Evolutionary conservation across 1,140 invertebrate species (phyloP).

Genomic region (Ooceraea biroi): DNA sequence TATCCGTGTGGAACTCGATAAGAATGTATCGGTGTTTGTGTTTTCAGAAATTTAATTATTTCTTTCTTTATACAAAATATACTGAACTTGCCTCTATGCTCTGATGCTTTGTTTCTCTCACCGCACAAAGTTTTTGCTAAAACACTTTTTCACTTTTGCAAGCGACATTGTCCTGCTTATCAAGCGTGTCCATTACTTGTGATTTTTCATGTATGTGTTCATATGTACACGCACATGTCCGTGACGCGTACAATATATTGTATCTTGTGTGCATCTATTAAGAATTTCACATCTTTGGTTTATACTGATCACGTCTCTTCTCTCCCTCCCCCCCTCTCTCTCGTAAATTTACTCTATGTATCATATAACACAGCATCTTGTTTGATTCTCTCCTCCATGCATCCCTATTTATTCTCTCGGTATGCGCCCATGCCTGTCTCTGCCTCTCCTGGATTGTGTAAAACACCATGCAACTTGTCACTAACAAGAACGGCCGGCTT

Average conservation of each 20-base stretch:
- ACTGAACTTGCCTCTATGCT: constrained; percentile 27
- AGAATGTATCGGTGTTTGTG: neutral
- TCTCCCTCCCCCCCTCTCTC: too few relatives aligned
- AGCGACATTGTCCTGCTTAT: neutral
- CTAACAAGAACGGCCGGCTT: constrained; percentile 89
- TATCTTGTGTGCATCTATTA: constrained; percentile 11
- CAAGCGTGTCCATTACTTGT: neutral
- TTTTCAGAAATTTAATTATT: too few relatives aligned
- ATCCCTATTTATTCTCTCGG: constrained; percentile 61
- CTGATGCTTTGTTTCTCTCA: constrained; percentile 14
- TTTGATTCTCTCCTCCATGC: constrained; percentile 59
- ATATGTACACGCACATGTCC: neutral
- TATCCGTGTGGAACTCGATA: constrained; percentile 14
- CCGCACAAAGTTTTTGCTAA: constrained; percentile 1
- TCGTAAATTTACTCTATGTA: neutral
- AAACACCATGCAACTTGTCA: constrained; percentile 72
- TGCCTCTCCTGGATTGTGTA: constrained; percentile 70
- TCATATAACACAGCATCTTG: constrained; percentile 23
- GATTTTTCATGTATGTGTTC: neutral
- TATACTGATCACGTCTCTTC: too few relatives aligned
- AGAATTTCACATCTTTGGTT: too few relatives aligned
- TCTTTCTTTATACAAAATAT: too few relatives aligned
- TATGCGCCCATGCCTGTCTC: constrained; percentile 76
- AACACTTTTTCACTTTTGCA: constrained; percentile 5
- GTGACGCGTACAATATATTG: neutral